phyloP scores from a whole-genome alignment of 2,888 invertebrate species.

The Amphimallon solstitiale region DNA sequence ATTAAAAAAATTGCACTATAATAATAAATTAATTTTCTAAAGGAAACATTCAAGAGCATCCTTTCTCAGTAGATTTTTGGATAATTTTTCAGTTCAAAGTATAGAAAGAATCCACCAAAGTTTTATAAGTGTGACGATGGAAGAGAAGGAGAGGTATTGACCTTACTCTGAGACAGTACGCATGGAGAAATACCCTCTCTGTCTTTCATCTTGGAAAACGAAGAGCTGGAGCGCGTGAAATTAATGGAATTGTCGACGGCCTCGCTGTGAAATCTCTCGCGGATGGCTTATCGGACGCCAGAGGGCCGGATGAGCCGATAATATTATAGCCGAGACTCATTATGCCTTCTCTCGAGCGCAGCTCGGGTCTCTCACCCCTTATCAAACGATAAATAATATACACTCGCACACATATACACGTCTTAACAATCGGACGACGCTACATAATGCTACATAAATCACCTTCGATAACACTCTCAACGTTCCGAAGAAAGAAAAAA shows the following conservation, averaged over 20 bases:
- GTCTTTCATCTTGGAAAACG: conserved; percentile 47
- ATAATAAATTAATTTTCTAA: too few species aligned
- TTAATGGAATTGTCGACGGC: conserved; percentile 63
- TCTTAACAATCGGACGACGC: too few species aligned
- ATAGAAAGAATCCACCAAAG: too few species aligned
- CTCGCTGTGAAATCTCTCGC: conserved; percentile 59
- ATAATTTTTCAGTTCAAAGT: background rate
- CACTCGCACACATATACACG: too few species aligned
- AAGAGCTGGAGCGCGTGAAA: conserved; percentile 55
- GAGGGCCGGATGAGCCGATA: conserved; percentile 35
- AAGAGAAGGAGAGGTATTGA: too few species aligned
- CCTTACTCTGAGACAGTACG: conserved; percentile 3
- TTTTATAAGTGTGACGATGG: too few species aligned
- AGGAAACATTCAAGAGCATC: too few species aligned
- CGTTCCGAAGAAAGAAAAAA: conserved; percentile 47
- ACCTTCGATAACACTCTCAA: conserved; percentile 44
- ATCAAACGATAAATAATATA: conserved; percentile 38
- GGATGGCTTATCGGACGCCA: conserved; percentile 47
- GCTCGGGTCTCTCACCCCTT: conserved; percentile 39
- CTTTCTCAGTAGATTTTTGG: background rate
- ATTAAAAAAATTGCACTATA: too few species aligned
- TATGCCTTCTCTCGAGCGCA: conserved; percentile 47
- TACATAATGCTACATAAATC: too few species aligned
- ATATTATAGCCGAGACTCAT: conserved; percentile 18
- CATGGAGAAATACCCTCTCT: conserved; percentile 36